Evolutionary conservation across 2,797 vertebrate genomes (phyloP).

Genomic region (Pyrrhura leucotis): DNA sequence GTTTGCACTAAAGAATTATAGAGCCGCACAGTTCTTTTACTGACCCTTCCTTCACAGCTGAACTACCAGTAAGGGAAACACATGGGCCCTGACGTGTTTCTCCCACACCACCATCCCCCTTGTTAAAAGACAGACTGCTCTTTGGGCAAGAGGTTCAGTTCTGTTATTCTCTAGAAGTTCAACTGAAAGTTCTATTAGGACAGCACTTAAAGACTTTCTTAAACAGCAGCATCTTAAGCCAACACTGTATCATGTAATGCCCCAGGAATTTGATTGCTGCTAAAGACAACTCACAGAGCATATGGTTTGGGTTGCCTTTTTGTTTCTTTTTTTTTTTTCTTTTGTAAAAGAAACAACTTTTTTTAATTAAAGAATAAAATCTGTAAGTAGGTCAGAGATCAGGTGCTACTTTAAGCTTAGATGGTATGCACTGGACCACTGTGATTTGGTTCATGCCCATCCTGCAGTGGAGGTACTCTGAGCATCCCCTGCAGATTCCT

Average conservation of each 20-base stretch:
- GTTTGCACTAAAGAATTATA: background rate
- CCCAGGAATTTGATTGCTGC: background rate
- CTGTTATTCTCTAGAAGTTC: background rate
- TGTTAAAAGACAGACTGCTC: background rate
- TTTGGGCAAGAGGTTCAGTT: background rate
- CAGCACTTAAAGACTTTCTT: background rate
- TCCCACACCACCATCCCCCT: background rate
- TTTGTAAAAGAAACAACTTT: background rate
- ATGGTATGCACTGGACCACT: background rate
- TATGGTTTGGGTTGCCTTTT: background rate
- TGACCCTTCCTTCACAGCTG: background rate
- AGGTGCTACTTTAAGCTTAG: background rate
- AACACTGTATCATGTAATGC: background rate
- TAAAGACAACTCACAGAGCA: background rate
- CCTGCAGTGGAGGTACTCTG: background rate
- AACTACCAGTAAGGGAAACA: background rate
- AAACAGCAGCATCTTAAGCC: background rate
- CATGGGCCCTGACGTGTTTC: background rate
- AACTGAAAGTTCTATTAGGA: background rate
- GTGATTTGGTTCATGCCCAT: background rate
- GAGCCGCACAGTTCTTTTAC: background rate
- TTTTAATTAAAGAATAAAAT: background rate
- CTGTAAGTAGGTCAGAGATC: background rate
- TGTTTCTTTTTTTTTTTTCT: background rate
- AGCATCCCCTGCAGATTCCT: rapidly evolving